Evolutionary conservation across 2,888 invertebrate genomes (phyloP), one percentile per base, ranked within the genome.

Genomic region (Cyclophora punctaria): DNA sequence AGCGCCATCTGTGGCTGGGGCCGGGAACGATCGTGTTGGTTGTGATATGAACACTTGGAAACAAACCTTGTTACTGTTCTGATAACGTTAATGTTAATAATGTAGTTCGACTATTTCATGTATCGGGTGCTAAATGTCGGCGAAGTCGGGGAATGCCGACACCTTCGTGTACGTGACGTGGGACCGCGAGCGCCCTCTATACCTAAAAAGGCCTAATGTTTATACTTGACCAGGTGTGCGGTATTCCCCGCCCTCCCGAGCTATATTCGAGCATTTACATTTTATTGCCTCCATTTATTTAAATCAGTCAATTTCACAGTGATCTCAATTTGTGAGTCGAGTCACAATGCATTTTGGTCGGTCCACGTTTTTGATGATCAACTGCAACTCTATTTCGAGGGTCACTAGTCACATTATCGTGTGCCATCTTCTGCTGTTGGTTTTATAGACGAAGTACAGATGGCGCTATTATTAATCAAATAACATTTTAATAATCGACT

Each of bases 301-400:
- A 50, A 58, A 50, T 63, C 67, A 67, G 79, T 70, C 75, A 71
- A 72, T 75, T 77, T 74, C 68, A 73, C 70, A 75, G 71, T 84
- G 86, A 86, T 86, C 86, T 87, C 86, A 86, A 81, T 81, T 79
- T 79, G 74, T 77, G 75, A 80, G 75, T 71, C 75, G 67, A 83
- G 83, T 82, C 81, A 79, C 69, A 70, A 73, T 74, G 78, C 80
- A 80, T 81, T 79, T 75, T 65, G 66, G 66, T 60, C 62, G 52
- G 3, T 64, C 67, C 66, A 64, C 61, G 65, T 59, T 67, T 75
- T 73, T 71, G 66, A 51, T 65, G 57, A 58, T 69, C 72, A 67
- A 69, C 54, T 59, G 45, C 52, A 47, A 45, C 37, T 33, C 34
- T 37, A 44, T 50, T 34, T 56, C 6, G 48, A 34, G 42, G 34